phyloP scores from a whole-genome alignment of 2,113 vertebrate species.

The Pachycephala philippinensis region DNA sequence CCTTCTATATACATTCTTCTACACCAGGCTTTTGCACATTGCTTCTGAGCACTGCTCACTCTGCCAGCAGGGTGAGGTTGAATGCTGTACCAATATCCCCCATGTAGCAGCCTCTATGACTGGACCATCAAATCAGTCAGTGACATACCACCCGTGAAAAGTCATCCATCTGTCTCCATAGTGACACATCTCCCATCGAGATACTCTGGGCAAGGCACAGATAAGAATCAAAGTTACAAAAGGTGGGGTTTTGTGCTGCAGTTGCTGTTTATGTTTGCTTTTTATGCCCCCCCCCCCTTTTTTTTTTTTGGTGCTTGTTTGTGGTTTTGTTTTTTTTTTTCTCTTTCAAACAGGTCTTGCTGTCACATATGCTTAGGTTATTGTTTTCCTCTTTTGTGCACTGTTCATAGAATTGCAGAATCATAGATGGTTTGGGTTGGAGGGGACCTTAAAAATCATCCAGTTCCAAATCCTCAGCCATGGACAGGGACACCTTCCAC shows the following conservation, averaged over 20 bases:
- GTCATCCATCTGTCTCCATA: not conserved
- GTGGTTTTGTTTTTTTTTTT: no score
- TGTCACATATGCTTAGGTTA: not conserved
- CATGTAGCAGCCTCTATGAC: not conserved
- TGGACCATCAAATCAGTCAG: not conserved
- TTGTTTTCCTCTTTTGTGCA: not conserved
- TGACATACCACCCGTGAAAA: not conserved
- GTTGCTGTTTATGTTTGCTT: not conserved
- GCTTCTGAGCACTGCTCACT: fast-evolving
- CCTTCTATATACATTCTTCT: not conserved
- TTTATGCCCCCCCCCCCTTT: no score
- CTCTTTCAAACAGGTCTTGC: not conserved
- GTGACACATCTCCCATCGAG: not conserved
- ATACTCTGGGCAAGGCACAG: not conserved
- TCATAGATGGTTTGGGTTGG: not conserved
- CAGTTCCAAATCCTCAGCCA: not conserved
- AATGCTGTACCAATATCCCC: not conserved
- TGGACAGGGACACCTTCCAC: not conserved
- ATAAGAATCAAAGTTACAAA: not conserved
- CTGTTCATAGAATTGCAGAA: not conserved
- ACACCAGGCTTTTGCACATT: not conserved
- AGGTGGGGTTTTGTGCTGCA: not conserved
- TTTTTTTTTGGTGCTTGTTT: not conserved
- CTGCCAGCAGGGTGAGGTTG: not conserved
- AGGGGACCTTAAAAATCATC: not conserved